phyloP scores from a whole-genome alignment of 1,140 invertebrate species.

The Cydia pomonella region DNA sequence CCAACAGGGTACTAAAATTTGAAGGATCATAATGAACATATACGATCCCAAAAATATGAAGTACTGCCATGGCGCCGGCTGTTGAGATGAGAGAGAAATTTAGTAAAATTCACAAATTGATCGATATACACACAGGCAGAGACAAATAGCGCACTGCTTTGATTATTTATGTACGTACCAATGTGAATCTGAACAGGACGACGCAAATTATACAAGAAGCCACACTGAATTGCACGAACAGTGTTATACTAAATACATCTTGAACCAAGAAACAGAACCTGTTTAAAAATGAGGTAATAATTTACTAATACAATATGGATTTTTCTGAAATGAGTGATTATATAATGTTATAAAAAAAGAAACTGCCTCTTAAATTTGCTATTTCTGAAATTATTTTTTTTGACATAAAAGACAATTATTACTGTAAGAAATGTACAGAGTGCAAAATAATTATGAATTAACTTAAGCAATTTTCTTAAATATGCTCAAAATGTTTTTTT shows the following conservation, averaged over 20 bases:
- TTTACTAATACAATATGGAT: no score
- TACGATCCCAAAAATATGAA: slow-evolving; percentile 61
- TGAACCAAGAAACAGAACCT: slow-evolving; percentile 62
- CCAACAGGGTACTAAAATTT: slow-evolving; percentile 65
- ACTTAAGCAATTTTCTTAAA: neutral
- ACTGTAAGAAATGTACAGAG: neutral
- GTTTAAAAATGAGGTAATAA: neutral
- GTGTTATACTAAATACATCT: slow-evolving; percentile 55
- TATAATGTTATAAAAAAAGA: no score
- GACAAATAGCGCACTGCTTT: neutral
- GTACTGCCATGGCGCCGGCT: slow-evolving; percentile 58
- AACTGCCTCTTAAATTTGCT: no score
- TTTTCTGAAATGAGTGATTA: no score
- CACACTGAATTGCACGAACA: slow-evolving; percentile 62
- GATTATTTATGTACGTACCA: slow-evolving; percentile 50
- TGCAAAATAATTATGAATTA: neutral
- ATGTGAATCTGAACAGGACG: slow-evolving; percentile 63
- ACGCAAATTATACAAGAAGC: slow-evolving; percentile 63
- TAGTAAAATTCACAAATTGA: neutral
- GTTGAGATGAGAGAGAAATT: slow-evolving; percentile 27
- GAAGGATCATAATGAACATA: slow-evolving; percentile 56
- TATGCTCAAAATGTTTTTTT: neutral
- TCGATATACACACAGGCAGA: neutral
- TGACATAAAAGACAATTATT: no score
- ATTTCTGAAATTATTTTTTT: no score